These are phyloP conservation scores for Phoxinus phoxinus DNA, from an alignment of 2,113 vertebrate genomes.

Conservation along the genomic window DNA sequence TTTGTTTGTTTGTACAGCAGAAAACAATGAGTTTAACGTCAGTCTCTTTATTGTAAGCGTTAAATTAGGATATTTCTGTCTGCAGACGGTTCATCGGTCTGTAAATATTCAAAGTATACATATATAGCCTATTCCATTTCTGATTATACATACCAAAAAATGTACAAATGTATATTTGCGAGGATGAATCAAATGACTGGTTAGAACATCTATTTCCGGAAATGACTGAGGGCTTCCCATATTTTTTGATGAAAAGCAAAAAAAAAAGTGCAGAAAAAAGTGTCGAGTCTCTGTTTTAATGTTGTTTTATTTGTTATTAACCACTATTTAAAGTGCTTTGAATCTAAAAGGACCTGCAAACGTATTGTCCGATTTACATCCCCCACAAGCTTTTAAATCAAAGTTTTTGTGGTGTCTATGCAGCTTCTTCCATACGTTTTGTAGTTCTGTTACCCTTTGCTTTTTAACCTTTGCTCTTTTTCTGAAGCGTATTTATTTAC, in stretches of 20 bases:
- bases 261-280: neutral
- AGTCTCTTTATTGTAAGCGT: slow-evolving; percentile 50
- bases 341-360: neutral
- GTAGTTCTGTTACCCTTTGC: neutral
- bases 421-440: neutral
- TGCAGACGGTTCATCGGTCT: slow-evolving; percentile 44
- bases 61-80: slow-evolving; percentile 44
- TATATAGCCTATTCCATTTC: slow-evolving; percentile 48
- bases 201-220: neutral
- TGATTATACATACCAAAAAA: slow-evolving; percentile 52
- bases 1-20: slow-evolving; percentile 57
- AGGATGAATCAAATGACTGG: neutral
- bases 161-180: slow-evolving; percentile 33
- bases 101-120: slow-evolving; percentile 55
- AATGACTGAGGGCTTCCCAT: slow-evolving; percentile 20
- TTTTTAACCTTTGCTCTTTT: slow-evolving; percentile 6
- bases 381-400: neutral
- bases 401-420: neutral
- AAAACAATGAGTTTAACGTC: slow-evolving; percentile 12
- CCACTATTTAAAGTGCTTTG: slow-evolving; percentile 15
- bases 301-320: neutral
- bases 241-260: slow-evolving; percentile 8
- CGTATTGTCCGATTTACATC: neutral
- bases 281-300: neutral
- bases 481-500: neutral